These are phyloP conservation scores for Oreochromis niloticus DNA, from an alignment of 2,113 vertebrate genomes.

Conservation along the genomic window DNA sequence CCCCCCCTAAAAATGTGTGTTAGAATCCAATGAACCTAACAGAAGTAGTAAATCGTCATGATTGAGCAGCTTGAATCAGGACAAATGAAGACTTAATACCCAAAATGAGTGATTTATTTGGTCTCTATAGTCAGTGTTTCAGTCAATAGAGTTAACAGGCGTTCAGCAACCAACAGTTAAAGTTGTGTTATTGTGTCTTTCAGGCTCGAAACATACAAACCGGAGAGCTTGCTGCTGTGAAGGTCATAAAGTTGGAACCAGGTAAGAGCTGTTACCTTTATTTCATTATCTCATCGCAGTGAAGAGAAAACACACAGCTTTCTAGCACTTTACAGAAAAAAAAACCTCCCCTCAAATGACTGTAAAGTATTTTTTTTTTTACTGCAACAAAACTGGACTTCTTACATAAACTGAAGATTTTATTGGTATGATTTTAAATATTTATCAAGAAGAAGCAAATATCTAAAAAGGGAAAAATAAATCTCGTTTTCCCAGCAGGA, in stretches of 20 bases:
- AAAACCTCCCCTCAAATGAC: neutral
- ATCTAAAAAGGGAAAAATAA: neutral
- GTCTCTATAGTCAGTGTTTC: neutral
- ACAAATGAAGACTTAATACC: neutral
- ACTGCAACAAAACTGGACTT: neutral
- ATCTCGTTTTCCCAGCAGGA: neutral
- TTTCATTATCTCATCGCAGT: neutral
- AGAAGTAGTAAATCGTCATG: neutral
- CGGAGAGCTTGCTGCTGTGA: conserved; percentile 93
- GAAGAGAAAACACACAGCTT: neutral
- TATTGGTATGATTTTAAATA: neutral
- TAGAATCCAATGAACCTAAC: neutral
- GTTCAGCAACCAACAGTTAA: fast-evolving
- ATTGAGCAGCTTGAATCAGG: neutral
- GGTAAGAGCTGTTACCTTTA: conserved; percentile 74
- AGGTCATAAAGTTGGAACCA: conserved; percentile 98
- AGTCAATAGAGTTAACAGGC: neutral
- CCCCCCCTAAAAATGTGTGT: neutral
- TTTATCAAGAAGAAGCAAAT: neutral
- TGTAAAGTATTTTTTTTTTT: neutral
- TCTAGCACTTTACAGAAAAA: neutral
- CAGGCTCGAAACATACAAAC: conserved; percentile 95
- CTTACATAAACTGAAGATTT: neutral
- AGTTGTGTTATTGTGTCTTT: conserved; percentile 35
- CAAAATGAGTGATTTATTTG: neutral